A percentile compares a stretch with the other conserved stretches of the same genome.
These are phyloP conservation scores for Andrena hattorfiana DNA, from an alignment of 2,888 invertebrate genomes.

Conservation along the genomic window DNA sequence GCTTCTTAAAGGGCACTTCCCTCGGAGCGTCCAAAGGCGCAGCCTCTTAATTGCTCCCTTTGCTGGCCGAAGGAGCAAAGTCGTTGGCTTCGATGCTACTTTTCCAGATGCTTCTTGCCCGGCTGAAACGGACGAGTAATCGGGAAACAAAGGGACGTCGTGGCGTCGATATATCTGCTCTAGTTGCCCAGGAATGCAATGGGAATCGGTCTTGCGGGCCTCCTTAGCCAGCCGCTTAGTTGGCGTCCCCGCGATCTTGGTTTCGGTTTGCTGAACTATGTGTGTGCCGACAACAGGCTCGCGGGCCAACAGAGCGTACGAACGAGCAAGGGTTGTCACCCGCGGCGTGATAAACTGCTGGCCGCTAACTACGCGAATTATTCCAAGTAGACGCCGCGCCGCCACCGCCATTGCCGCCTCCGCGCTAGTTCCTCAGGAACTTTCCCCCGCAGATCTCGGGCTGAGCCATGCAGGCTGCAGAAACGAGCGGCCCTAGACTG, in stretches of 20 bases:
- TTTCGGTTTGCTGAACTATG: constrained; percentile 76
- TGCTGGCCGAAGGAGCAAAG: not conserved
- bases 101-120: not conserved
- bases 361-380: constrained; percentile 79
- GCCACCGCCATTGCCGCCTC: constrained; percentile 26
- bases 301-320: constrained; percentile 47
- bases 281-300: constrained; percentile 58
- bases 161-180: constrained; percentile 6
- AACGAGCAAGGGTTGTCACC: constrained; percentile 68
- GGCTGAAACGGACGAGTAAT: not conserved
- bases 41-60: constrained; percentile 3
- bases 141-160: not conserved
- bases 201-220: constrained; percentile 11
- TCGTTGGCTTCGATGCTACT: not conserved
- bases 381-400: constrained; percentile 75
- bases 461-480: not conserved
- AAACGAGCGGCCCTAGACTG: constrained; percentile 9
- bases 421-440: constrained; percentile 57
- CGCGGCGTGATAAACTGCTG: constrained; percentile 78
- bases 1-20: not conserved
- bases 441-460: constrained; percentile 53
- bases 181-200: constrained; percentile 25
- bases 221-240: constrained; percentile 25
- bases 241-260: constrained; percentile 62
- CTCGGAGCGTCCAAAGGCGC: not conserved